Evolutionary conservation across 2,888 invertebrate genomes (phyloP).

Genomic region (Megastigmus dorsalis): DNA sequence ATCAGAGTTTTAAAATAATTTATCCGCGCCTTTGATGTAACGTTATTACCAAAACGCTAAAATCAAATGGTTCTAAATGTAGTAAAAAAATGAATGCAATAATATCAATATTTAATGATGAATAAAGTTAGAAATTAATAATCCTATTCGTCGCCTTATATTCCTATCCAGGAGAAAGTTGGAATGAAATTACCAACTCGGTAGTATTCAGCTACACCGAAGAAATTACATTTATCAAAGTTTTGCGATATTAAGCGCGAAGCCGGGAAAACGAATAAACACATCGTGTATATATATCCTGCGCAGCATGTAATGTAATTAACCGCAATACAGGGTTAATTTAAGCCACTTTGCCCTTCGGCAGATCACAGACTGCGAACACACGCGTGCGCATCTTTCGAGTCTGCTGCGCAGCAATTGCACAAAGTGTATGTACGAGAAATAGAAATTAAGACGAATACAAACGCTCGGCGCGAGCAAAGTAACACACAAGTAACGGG

Average conservation of each 20-base stretch:
- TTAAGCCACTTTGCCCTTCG: neutral
- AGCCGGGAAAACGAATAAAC: conserved; percentile 20
- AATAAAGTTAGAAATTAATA: no score
- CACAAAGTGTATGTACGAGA: no score
- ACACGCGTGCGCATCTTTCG: neutral
- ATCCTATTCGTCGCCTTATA: no score
- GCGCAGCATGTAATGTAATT: conserved; percentile 19
- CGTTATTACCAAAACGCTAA: no score
- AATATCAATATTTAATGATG: no score
- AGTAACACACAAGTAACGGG: conserved; percentile 6
- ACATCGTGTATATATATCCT: neutral
- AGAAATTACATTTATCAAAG: conserved; percentile 46
- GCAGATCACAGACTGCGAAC: neutral
- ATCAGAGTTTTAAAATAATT: no score
- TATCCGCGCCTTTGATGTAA: no score
- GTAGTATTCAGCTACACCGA: neutral
- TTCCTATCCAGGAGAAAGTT: neutral
- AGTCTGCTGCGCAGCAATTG: neutral
- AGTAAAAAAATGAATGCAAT: no score
- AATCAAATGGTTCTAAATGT: no score
- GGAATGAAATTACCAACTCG: conserved; percentile 20
- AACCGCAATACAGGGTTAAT: conserved; percentile 21
- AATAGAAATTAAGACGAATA: conserved; percentile 9
- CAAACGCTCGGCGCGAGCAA: neutral
- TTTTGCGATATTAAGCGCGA: conserved; percentile 11